phyloP scores from a whole-genome alignment of 1,140 invertebrate species.

The Globodera rostochiensis region DNA sequence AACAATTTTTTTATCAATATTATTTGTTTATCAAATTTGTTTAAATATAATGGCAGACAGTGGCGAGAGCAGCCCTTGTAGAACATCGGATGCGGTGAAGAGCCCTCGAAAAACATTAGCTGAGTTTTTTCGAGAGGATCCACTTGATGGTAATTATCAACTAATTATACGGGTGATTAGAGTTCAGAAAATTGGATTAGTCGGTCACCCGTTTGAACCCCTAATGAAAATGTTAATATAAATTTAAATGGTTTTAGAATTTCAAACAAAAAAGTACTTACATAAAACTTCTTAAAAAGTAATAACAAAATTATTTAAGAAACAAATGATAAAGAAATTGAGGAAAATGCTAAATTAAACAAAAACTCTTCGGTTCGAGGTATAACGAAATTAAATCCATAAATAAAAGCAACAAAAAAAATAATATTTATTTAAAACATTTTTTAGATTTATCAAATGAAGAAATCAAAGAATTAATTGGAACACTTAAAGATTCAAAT shows the following conservation, averaged over 20 bases:
- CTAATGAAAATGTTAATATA: too few species aligned
- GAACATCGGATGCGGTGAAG: background rate
- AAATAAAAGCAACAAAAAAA: background rate
- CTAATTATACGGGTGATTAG: too few species aligned
- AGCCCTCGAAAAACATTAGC: background rate
- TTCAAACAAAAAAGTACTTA: too few species aligned
- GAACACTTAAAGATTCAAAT: background rate
- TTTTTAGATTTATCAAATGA: background rate
- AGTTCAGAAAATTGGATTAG: too few species aligned
- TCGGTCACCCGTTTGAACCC: too few species aligned
- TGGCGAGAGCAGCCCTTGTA: background rate
- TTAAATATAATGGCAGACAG: background rate
- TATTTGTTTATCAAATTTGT: background rate
- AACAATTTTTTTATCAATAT: background rate
- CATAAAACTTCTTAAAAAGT: too few species aligned
- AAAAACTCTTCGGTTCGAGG: background rate
- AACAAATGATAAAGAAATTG: background rate
- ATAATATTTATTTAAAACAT: background rate
- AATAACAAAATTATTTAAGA: background rate
- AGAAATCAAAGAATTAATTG: background rate
- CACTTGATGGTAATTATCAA: background rate
- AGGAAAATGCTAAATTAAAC: background rate
- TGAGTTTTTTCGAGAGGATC: background rate
- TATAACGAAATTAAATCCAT: background rate
- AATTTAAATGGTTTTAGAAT: too few species aligned